A percentile compares a stretch with the other conserved stretches of the same genome.
phyloP scores from a whole-genome alignment of 2,113 vertebrate genomes.

The Pycnonotus jocosus region DNA sequence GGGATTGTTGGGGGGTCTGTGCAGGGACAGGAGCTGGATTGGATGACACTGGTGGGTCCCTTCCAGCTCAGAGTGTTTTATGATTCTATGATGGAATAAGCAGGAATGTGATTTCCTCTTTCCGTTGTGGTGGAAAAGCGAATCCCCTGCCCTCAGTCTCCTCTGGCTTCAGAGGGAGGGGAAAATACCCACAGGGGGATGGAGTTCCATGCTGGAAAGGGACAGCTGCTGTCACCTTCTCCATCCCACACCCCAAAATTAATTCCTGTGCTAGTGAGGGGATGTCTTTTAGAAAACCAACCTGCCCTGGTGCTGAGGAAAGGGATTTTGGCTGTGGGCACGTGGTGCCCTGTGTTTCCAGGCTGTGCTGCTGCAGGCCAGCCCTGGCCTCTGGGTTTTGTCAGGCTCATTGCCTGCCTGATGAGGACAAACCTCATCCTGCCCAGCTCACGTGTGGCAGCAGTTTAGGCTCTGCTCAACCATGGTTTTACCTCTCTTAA shows the following conservation, averaged over 20 bases:
- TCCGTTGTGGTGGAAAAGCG: not conserved
- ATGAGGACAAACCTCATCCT: not conserved
- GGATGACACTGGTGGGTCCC: not conserved
- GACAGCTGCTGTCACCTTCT: not conserved
- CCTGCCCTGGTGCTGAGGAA: not conserved
- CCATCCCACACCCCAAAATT: not conserved
- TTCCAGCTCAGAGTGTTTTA: not conserved
- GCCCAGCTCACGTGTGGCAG: not conserved
- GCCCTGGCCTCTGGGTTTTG: not conserved
- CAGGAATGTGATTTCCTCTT: not conserved
- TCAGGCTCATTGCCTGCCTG: not conserved
- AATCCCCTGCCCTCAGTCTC: not conserved
- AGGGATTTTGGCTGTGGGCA: not conserved
- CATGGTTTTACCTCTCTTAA: not conserved
- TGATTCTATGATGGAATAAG: not conserved
- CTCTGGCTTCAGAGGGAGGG: not conserved
- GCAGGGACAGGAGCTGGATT: not conserved
- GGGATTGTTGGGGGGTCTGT: not conserved
- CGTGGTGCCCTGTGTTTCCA: fast-evolving
- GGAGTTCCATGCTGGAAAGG: not conserved
- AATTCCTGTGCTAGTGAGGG: not conserved
- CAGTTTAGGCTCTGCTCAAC: not conserved
- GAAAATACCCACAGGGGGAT: not conserved
- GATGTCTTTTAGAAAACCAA: not conserved
- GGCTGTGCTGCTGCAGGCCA: not conserved